Evolutionary conservation across 2,797 vertebrate genomes (phyloP).

Genomic region (Poecilia velifera): DNA sequence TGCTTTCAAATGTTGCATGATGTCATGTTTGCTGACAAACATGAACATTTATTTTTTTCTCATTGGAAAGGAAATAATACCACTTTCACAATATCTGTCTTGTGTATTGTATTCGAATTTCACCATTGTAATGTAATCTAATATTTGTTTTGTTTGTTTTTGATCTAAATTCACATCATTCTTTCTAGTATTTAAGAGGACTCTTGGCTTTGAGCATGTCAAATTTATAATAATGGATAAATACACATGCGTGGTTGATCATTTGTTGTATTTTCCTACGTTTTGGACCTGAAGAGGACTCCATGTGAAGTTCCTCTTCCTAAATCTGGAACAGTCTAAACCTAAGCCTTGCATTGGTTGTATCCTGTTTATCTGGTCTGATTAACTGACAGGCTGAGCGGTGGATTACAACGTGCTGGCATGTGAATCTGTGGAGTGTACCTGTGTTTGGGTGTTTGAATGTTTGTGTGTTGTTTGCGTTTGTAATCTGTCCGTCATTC

Average conservation of each 20-base stretch:
- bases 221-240: not conserved
- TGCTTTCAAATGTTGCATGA: not conserved
- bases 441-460: conserved; percentile 28
- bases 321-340: conserved; percentile 8
- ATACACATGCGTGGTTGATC: not conserved
- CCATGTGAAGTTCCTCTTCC: not conserved
- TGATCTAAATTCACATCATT: not conserved
- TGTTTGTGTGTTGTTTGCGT: conserved; percentile 24
- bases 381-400: conserved; percentile 22
- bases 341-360: not conserved
- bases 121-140: not conserved
- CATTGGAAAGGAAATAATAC: not conserved
- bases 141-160: not conserved
- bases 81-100: not conserved
- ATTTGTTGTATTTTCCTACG: not conserved
- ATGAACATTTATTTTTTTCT: not conserved
- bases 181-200: not conserved
- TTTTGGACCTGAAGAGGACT: not conserved
- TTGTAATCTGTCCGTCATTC: conserved; percentile 43
- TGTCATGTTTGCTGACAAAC: not conserved
- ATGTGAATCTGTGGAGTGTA: conserved; percentile 10
- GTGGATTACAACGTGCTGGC: conserved; percentile 35
- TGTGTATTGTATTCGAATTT: not conserved
- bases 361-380: conserved; percentile 23
- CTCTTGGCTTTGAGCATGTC: no score